Base-by-base conservation (phyloP, 2,797 vertebrate species). In the Gallinago nigripennis region DNA sequence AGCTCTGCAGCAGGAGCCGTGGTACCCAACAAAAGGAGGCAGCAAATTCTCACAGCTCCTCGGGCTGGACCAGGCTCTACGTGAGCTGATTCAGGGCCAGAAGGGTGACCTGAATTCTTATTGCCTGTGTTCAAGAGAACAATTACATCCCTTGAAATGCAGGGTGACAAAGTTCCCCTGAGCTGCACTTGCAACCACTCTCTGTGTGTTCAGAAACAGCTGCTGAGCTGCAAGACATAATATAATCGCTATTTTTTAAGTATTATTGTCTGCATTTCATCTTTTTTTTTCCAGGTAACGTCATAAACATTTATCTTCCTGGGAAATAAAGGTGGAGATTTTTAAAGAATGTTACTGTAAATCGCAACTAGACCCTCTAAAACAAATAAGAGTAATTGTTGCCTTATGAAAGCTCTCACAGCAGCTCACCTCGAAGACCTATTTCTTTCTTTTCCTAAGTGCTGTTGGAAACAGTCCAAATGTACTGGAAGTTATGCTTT, bases 241-340 rank as follows among this genome's bases (percentile, higher is more conserved):
- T 23, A 31, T 12, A 76, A 76, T 60, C 43, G 63, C 19, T 28
- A 12, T 1, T 64, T 70, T 75, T 78, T 16, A 3, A 51, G 14
- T 37, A 20, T 61, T 78, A 23, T 72, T 76, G 27, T 31, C 39
- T 27, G 6, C 6, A 86, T 90, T 86, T 90, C 8, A 61, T 72
- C n/a, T 94, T 94, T 92, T 91, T 91, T 95, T 92, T 91, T n/a
- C 30, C 61, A 54, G 27, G 33, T 65, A 48, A 54, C 2, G 3
- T 48, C 33, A 76, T 79, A 79, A 90, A 73, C 25, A 46, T 68
- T 86, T 71, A 27, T 69, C 64, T 84, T 51, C 39, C 71, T 51
- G 17, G 20, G 15, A 45, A 85, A 19, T 33, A 86, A 33, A 2
- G 23, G 21, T 63, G 18, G 50, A 66, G 3, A 2, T 11, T 64